Conservation (phyloP, 2,113 vertebrate genomes). For the Heterotis niloticus region DNA sequence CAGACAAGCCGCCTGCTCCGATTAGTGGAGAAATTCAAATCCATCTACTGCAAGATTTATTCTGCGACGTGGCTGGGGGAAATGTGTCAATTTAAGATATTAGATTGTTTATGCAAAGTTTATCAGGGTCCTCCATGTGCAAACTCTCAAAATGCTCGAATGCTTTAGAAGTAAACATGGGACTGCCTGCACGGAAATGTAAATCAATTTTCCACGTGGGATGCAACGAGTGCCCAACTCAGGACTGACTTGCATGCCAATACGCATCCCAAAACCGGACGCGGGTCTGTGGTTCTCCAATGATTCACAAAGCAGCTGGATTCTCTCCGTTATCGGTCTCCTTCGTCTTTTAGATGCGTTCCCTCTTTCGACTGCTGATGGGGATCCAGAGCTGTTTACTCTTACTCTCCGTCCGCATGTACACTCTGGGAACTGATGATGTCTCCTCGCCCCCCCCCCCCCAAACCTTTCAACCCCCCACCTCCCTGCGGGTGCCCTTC, state of each 20-base stretch:
- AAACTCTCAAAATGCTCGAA: slow-evolving; percentile 38
- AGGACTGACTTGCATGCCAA: slow-evolving; percentile 35
- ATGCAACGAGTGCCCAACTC: slow-evolving; percentile 36
- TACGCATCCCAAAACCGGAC: slow-evolving; percentile 32
- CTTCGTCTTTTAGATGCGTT: not conserved
- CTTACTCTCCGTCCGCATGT: slow-evolving; percentile 28
- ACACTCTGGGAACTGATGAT: slow-evolving; percentile 26
- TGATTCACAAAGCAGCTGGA: slow-evolving; percentile 16
- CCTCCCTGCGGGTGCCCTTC: not conserved
- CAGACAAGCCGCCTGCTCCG: slow-evolving; percentile 36
- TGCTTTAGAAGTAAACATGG: slow-evolving; percentile 33
- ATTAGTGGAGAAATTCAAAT: slow-evolving; percentile 43
- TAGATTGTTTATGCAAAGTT: slow-evolving; percentile 44
- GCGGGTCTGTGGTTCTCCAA: slow-evolving; percentile 23
- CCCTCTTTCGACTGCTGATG: slow-evolving; percentile 6
- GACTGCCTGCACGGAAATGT: slow-evolving; percentile 41
- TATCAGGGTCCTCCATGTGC: slow-evolving; percentile 39
- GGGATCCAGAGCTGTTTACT: not conserved
- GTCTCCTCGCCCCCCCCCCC: slow-evolving; percentile 6
- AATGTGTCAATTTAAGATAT: slow-evolving; percentile 46
- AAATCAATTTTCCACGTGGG: slow-evolving; percentile 40
- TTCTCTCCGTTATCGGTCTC: not conserved
- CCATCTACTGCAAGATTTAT: slow-evolving; percentile 36
- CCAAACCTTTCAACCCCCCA: not conserved
- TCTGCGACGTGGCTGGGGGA: slow-evolving; percentile 40